Percentiles rank a stretch among this genome's conserved stretches.
phyloP scores from a whole-genome alignment of 2,888 invertebrate genomes.

The Drosophila putrida region DNA sequence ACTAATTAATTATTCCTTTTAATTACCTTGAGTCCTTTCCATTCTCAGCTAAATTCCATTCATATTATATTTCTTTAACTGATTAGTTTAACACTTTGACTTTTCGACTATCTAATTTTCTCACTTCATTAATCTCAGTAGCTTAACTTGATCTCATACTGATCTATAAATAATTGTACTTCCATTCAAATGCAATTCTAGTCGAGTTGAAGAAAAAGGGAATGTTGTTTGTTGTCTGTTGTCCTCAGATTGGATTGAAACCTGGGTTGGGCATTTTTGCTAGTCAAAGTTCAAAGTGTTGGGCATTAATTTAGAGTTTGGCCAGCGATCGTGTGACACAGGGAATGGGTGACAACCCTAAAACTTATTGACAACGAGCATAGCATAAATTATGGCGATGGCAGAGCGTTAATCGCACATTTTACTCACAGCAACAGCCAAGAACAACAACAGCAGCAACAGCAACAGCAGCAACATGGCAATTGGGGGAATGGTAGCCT shows the following conservation, averaged over 20 bases:
- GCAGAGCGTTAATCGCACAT: constrained; percentile 75
- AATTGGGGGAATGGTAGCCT: constrained; percentile 47
- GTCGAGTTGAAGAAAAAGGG: constrained; percentile 2
- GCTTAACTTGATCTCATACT: background rate
- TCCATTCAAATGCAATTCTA: background rate
- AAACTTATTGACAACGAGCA: constrained; percentile 64
- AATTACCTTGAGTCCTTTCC: no score
- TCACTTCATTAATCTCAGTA: background rate
- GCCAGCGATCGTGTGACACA: constrained; percentile 66
- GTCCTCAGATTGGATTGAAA: background rate
- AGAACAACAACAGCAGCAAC: constrained; percentile 19
- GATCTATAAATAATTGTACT: background rate
- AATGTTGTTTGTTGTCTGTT: constrained; percentile 17
- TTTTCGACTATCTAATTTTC: no score
- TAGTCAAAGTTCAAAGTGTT: constrained; percentile 38
- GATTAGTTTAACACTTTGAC: no score
- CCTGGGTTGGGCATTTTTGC: constrained; percentile 4
- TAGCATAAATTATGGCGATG: constrained; percentile 76
- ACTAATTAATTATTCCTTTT: no score
- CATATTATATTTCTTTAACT: no score
- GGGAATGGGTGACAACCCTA: constrained; percentile 59
- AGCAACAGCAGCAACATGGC: constrained; percentile 40
- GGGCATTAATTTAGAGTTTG: constrained; percentile 63
- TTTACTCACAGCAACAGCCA: constrained; percentile 53
- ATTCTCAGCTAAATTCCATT: no score